Conservation (phyloP, 2,113 vertebrate species). For the Acanthisitta chloris region DNA sequence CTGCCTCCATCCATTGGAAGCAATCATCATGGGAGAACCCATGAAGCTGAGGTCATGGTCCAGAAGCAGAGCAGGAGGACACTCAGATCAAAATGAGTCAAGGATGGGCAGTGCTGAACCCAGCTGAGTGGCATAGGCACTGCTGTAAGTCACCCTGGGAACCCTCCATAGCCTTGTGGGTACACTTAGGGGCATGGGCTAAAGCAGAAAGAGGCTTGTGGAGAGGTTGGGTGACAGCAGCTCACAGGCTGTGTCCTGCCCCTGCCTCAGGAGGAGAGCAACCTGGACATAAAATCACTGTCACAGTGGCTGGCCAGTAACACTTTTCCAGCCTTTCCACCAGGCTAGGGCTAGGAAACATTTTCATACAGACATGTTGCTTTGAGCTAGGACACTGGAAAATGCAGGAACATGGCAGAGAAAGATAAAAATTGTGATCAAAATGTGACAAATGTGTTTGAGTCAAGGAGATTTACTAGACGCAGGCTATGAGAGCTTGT, state of each 20-base stretch:
- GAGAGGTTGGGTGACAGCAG: not conserved
- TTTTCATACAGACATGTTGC: too few species aligned
- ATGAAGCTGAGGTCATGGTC: not conserved
- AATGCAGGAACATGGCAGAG: not conserved
- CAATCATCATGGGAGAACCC: not conserved
- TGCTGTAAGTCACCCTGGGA: not conserved
- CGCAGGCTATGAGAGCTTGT: not conserved
- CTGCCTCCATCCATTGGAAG: not conserved
- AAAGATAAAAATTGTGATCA: not conserved
- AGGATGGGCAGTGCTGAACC: not conserved
- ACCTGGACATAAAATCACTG: not conserved
- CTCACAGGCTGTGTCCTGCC: not conserved
- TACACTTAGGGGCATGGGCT: not conserved
- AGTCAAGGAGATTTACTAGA: not conserved
- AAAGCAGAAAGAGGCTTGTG: not conserved
- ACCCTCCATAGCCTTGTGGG: not conserved
- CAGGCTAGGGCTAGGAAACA: not conserved
- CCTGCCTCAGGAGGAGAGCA: not conserved
- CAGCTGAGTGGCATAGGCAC: not conserved
- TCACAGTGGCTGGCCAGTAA: fast-evolving
- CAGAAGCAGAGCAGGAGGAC: not conserved
- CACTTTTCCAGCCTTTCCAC: not conserved
- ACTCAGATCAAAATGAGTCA: not conserved
- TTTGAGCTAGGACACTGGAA: not conserved
- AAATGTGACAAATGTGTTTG: not conserved